These are phyloP conservation scores for Melanargia galathea DNA, from an alignment of 2,888 invertebrate species.

Conservation along the genomic window DNA sequence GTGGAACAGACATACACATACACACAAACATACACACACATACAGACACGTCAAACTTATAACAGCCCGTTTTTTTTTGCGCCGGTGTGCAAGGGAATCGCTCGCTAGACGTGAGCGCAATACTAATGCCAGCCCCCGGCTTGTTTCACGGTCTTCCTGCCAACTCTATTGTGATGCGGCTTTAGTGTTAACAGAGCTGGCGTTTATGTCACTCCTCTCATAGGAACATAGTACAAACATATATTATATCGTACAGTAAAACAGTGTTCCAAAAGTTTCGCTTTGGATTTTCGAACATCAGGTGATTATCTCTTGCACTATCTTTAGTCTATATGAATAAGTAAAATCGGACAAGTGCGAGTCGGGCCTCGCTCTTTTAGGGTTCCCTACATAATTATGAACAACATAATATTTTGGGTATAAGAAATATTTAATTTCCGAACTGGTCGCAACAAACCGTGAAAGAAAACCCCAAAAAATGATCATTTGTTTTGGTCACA, in stretches of 20 bases:
- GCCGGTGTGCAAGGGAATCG: conserved; percentile 22
- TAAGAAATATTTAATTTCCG: too few relatives aligned
- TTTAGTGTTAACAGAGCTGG: conserved; percentile 61
- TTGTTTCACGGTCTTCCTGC: conserved; percentile 60
- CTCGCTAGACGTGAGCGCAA: conserved; percentile 52
- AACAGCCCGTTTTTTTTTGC: conserved; percentile 21
- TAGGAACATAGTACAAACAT: conserved; percentile 2
- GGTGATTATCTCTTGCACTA: not conserved
- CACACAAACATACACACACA: too few relatives aligned
- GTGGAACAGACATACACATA: too few relatives aligned
- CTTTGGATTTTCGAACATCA: conserved; percentile 1
- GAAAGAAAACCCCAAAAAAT: too few relatives aligned
- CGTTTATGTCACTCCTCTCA: conserved; percentile 49
- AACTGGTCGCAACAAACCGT: too few relatives aligned
- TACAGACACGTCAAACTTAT: too few relatives aligned
- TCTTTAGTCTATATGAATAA: not conserved
- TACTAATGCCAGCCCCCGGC: conserved; percentile 65
- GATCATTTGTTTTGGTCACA: too few relatives aligned
- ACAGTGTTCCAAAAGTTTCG: not conserved
- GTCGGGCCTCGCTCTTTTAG: too few relatives aligned
- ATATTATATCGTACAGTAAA: not conserved
- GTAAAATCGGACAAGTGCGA: too few relatives aligned
- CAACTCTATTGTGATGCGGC: conserved; percentile 56
- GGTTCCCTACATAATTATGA: too few relatives aligned
- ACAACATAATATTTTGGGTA: too few relatives aligned